Conservation (phyloP, 1,140 invertebrate species). For the Linepithema humile region DNA sequence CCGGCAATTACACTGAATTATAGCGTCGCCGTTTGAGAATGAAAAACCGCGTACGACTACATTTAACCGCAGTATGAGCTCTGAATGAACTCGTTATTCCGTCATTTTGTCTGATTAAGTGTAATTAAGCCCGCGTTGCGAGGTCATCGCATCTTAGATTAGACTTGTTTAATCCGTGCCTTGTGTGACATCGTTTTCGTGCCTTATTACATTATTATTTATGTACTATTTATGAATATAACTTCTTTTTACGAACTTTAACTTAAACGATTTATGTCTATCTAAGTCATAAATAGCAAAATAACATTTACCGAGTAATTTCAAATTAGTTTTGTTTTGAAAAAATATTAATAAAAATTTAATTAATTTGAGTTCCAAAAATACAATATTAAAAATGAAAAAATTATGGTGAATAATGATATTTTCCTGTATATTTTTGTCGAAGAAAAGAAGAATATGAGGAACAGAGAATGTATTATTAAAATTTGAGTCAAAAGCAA, state of each 20-base stretch:
- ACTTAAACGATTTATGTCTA: too few species aligned
- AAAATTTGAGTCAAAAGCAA: neutral
- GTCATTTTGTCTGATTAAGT: conserved; percentile 70
- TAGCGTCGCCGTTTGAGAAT: conserved; percentile 37
- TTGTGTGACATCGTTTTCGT: neutral
- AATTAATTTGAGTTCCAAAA: too few species aligned
- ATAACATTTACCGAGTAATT: too few species aligned
- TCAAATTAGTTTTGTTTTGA: too few species aligned
- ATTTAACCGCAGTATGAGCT: conserved; percentile 40
- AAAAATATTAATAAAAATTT: too few species aligned
- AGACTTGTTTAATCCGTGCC: conserved; percentile 14
- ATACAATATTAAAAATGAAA: too few species aligned
- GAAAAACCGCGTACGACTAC: conserved; percentile 46
- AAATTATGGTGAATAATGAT: too few species aligned
- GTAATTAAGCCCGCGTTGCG: conserved; percentile 67
- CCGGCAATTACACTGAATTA: conserved; percentile 66
- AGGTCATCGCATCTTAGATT: conserved; percentile 4
- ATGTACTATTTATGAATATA: too few species aligned
- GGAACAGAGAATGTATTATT: neutral
- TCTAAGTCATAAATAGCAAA: too few species aligned
- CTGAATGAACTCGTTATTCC: conserved; percentile 70
- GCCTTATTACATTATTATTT: neutral
- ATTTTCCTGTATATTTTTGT: too few species aligned
- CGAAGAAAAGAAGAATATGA: too few species aligned
- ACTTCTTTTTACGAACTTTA: too few species aligned